Conservation (phyloP, 2,888 invertebrate genomes). For the Zhuqinia jingwanae region DNA sequence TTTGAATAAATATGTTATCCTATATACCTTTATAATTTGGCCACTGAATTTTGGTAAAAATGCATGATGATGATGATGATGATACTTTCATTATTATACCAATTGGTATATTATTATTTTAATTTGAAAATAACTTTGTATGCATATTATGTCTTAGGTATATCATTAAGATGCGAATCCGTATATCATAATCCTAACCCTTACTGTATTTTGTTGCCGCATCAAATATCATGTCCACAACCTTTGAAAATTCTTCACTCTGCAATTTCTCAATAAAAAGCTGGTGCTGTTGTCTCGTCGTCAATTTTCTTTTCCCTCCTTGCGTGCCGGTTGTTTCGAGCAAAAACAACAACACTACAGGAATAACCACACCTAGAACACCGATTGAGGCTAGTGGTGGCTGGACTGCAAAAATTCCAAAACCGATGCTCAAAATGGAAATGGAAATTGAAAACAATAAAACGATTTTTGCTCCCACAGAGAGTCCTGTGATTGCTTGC, state of each 20-base stretch:
- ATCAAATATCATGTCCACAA: constrained; percentile 70
- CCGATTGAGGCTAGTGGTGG: constrained; percentile 71
- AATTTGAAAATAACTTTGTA: not conserved
- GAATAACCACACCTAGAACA: constrained; percentile 67
- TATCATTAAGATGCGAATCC: not conserved
- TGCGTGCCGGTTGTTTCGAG: constrained; percentile 62
- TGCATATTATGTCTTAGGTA: not conserved
- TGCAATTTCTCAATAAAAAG: constrained; percentile 56
- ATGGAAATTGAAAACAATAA: constrained; percentile 69
- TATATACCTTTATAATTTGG: constrained; percentile 42
- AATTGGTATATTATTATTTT: not conserved
- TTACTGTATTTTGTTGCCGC: constrained; percentile 65
- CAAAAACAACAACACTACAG: constrained; percentile 58
- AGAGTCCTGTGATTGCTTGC: constrained; percentile 56
- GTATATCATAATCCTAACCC: constrained; percentile 8
- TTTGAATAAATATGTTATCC: not conserved
- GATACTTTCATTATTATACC: not conserved
- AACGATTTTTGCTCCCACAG: constrained; percentile 66
- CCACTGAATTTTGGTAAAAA: constrained; percentile 27
- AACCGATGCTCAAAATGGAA: constrained; percentile 71
- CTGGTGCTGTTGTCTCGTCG: constrained; percentile 51
- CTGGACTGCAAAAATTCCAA: constrained; percentile 70
- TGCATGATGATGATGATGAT: not conserved
- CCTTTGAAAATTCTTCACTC: constrained; percentile 67
- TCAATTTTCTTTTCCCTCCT: constrained; percentile 65